phyloP scores from a whole-genome alignment of 2,888 invertebrate genomes.

The Nemotelus nigrinus region DNA sequence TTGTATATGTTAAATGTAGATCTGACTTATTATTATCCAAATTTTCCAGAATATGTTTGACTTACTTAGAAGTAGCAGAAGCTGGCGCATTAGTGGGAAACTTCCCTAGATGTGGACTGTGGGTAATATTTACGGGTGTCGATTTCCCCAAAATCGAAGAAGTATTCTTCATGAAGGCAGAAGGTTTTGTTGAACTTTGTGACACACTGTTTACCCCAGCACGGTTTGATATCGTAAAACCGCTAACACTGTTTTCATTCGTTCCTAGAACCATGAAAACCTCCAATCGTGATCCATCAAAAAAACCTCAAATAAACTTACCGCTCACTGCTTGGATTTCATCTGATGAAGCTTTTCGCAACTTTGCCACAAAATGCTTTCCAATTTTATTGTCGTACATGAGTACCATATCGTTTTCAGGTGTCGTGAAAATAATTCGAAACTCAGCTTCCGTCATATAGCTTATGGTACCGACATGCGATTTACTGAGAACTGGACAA shows the following conservation, averaged over 20 bases:
- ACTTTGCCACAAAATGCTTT: slow-evolving; percentile 83
- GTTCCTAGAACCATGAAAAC: slow-evolving; percentile 25
- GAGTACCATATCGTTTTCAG: slow-evolving; percentile 82
- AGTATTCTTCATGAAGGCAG: slow-evolving; percentile 37
- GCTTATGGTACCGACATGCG: slow-evolving; percentile 69
- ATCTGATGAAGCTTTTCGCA: slow-evolving; percentile 78
- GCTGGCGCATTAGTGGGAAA: slow-evolving; percentile 53
- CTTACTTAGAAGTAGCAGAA: slow-evolving; percentile 57
- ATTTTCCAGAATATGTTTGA: not conserved
- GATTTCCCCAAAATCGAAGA: slow-evolving; percentile 44
- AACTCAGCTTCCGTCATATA: slow-evolving; percentile 72
- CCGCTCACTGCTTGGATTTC: slow-evolving; percentile 74
- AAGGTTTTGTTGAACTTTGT: slow-evolving; percentile 56
- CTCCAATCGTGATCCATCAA: not conserved
- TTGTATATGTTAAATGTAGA: not conserved
- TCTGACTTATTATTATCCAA: not conserved
- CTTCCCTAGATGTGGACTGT: slow-evolving; percentile 57
- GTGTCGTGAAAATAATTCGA: slow-evolving; percentile 78
- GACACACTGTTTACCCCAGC: slow-evolving; percentile 56
- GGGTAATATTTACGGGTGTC: slow-evolving; percentile 53
- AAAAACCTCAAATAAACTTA: slow-evolving; percentile 58
- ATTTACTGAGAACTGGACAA: slow-evolving; percentile 81
- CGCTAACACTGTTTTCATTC: slow-evolving; percentile 41
- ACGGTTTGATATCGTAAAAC: slow-evolving; percentile 46
- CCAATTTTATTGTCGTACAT: slow-evolving; percentile 81